Conservation (phyloP, 2,888 invertebrate genomes). For the Rhagium mordax region DNA sequence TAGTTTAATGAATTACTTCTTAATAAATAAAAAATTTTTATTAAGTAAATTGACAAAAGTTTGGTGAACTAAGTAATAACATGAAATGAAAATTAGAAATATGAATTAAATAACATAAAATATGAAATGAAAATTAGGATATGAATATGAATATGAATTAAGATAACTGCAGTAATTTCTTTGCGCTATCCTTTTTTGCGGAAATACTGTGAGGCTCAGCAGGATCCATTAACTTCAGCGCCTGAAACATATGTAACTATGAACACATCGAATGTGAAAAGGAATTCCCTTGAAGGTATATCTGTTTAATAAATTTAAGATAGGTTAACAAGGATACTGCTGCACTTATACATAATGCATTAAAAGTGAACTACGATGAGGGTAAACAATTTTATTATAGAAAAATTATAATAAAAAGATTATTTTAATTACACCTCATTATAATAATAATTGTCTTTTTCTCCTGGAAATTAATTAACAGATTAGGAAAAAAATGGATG, state of each 20-base stretch:
- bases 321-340: slow-evolving; percentile 33
- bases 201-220: slow-evolving; percentile 13
- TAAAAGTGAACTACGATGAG: not conserved
- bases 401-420: not conserved
- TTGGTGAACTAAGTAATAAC: no score
- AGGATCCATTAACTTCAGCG: slow-evolving; percentile 26
- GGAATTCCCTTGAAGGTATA: slow-evolving; percentile 31
- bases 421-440: not conserved
- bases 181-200: not conserved
- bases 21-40: no score
- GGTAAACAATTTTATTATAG: not conserved
- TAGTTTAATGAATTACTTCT: no score
- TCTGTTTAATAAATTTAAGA: slow-evolving; percentile 35
- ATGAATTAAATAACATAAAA: not conserved
- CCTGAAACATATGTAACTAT: slow-evolving; percentile 26
- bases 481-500: no score
- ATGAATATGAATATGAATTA: not conserved
- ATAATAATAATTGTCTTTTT: not conserved
- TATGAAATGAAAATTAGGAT: not conserved
- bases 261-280: not conserved
- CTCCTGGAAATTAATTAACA: not conserved
- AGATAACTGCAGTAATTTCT: slow-evolving; percentile 17
- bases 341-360: not conserved
- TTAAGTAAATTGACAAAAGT: no score
- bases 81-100: no score